Percentiles rank a stretch among this genome's conserved stretches.
Conservation (phyloP, 1,140 invertebrate genomes). For the Drosophila sulfurigaster region DNA sequence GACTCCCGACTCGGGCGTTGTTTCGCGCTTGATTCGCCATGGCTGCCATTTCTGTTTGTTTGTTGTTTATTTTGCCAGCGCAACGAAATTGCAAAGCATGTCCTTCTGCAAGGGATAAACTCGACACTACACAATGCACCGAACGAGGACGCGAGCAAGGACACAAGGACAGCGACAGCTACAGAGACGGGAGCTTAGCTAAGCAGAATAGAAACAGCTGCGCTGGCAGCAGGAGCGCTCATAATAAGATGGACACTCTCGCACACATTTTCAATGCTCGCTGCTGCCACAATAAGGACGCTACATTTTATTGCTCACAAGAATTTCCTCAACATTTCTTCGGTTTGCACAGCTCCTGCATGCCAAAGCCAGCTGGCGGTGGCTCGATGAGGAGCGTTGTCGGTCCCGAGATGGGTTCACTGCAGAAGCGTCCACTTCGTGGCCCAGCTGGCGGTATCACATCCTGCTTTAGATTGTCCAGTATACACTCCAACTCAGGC, state of each 20-base stretch:
- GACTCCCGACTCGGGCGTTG: constrained; percentile 29
- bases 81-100: constrained; percentile 68
- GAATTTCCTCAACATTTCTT: constrained; percentile 7
- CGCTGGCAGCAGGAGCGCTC: constrained; percentile 46
- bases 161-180: constrained; percentile 31
- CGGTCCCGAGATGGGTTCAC: constrained; percentile 36
- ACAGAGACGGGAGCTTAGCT: constrained; percentile 42
- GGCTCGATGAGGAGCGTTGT: constrained; percentile 29
- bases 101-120: constrained; percentile 63
- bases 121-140: constrained; percentile 18
- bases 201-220: constrained; percentile 60
- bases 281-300: constrained; percentile 17
- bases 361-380: constrained; percentile 36
- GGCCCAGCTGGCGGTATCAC: constrained; percentile 40
- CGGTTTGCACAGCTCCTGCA: constrained; percentile 33
- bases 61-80: constrained; percentile 73
- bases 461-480: neutral
- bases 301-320: constrained; percentile 50
- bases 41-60: constrained; percentile 56
- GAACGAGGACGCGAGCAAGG: constrained; percentile 12
- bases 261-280: constrained; percentile 9
- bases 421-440: constrained; percentile 20
- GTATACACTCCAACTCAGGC: constrained; percentile 13
- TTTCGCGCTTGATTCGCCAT: constrained; percentile 54
- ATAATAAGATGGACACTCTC: constrained; percentile 12